A percentile compares a stretch with the other conserved stretches of the same genome.
Evolutionary conservation across 2,888 invertebrate species (phyloP).

Genomic region (Aphidoletes aphidimyza): DNA sequence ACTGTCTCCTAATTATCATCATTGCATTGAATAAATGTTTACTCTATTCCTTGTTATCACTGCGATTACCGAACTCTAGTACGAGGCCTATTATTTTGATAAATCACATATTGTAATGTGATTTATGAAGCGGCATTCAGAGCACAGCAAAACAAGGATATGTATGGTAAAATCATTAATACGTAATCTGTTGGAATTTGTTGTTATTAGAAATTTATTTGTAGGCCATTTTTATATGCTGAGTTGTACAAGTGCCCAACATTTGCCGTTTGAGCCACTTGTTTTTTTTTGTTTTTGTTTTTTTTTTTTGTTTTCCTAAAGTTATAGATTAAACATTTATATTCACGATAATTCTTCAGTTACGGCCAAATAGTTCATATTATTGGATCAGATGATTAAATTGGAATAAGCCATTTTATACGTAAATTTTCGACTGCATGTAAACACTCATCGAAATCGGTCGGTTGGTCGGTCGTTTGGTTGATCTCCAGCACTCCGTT

Average conservation of each 20-base stretch:
- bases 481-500: neutral
- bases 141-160: neutral
- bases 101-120: too few relatives aligned
- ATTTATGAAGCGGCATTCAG: neutral
- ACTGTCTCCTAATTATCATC: too few relatives aligned
- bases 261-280: neutral
- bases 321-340: constrained; percentile 25
- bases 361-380: constrained; percentile 1
- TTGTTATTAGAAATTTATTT: too few relatives aligned
- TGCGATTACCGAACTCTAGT: too few relatives aligned
- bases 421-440: neutral
- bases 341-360: neutral
- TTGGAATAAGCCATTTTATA: constrained; percentile 1
- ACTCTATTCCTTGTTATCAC: too few relatives aligned
- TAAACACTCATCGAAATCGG: neutral
- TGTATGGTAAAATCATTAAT: neutral
- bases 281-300: neutral
- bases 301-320: neutral
- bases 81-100: too few relatives aligned
- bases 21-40: too few relatives aligned
- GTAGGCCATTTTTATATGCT: neutral
- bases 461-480: neutral
- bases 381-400: constrained; percentile 41
- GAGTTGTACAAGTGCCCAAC: neutral
- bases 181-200: constrained; percentile 33